phyloP scores from a whole-genome alignment of 2,888 invertebrate species.

The Toxonevra muliebris region DNA sequence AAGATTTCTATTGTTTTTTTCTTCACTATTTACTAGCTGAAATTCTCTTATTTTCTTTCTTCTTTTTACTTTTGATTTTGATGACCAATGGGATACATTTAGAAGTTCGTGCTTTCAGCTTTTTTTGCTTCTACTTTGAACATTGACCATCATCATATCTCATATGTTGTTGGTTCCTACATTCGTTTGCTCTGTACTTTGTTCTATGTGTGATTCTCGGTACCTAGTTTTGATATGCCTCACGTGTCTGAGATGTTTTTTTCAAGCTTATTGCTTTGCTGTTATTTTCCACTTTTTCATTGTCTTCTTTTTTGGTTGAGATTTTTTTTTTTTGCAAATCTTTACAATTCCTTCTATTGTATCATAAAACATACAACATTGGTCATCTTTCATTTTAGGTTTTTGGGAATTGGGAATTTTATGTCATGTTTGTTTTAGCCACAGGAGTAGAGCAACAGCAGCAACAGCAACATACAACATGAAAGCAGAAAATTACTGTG shows the following conservation, averaged over 20 bases:
- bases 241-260: background rate
- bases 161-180: too few relatives aligned
- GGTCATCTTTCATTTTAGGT: conserved; percentile 42
- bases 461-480: conserved; percentile 7
- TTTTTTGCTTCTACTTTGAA: too few relatives aligned
- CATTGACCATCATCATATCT: too few relatives aligned
- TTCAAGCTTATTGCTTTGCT: background rate
- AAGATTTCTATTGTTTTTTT: too few relatives aligned
- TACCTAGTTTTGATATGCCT: too few relatives aligned
- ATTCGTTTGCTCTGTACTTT: too few relatives aligned
- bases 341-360: background rate
- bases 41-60: background rate
- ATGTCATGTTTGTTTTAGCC: conserved; percentile 38
- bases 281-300: background rate
- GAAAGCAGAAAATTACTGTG: background rate
- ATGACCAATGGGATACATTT: background rate
- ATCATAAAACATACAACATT: conserved; percentile 34
- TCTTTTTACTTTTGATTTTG: background rate
- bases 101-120: too few relatives aligned
- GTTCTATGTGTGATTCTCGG: too few relatives aligned
- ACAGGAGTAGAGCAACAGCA: conserved; percentile 1
- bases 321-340: background rate
- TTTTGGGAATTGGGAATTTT: conserved; percentile 45
- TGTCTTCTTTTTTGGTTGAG: background rate
- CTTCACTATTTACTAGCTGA: too few relatives aligned